Conservation (phyloP, 2,113 vertebrate genomes). For the Naja naja region DNA sequence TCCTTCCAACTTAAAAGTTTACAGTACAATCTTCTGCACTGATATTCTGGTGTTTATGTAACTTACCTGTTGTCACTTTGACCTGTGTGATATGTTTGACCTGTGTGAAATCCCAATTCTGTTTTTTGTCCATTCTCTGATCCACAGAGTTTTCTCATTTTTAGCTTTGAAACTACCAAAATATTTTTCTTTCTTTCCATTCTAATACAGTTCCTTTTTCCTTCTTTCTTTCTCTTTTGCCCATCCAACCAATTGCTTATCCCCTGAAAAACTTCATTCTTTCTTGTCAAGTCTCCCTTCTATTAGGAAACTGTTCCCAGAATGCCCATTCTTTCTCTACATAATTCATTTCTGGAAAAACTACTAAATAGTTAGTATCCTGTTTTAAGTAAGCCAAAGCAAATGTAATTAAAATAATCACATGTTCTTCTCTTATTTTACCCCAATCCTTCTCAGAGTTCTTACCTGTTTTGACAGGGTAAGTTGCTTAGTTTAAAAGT, state of each 20-base stretch:
- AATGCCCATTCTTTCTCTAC: not conserved
- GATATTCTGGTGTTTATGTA: not conserved
- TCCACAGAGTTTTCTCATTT: not conserved
- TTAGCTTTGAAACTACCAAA: not conserved
- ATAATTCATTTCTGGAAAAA: not conserved
- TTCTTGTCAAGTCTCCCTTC: not conserved
- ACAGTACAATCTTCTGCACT: not conserved
- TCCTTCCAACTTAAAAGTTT: not conserved
- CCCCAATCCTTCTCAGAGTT: not conserved
- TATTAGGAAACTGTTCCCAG: not conserved
- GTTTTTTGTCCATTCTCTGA: not conserved
- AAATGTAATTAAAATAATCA: not conserved
- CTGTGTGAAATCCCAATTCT: not conserved
- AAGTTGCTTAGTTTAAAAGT: not conserved
- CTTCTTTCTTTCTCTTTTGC: not conserved
- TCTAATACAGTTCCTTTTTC: not conserved
- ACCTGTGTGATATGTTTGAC: not conserved
- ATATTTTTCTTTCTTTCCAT: not conserved
- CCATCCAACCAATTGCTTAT: not conserved
- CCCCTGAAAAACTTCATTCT: not conserved
- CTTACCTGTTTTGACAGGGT: not conserved
- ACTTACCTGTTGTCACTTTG: not conserved
- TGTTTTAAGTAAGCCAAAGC: not conserved
- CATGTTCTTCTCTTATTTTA: not conserved
- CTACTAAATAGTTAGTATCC: not conserved